Percentiles rank a stretch among this genome's conserved stretches.
These are phyloP conservation scores for Bufotes viridis DNA, from an alignment of 2,797 vertebrate species.

Conservation along the genomic window DNA sequence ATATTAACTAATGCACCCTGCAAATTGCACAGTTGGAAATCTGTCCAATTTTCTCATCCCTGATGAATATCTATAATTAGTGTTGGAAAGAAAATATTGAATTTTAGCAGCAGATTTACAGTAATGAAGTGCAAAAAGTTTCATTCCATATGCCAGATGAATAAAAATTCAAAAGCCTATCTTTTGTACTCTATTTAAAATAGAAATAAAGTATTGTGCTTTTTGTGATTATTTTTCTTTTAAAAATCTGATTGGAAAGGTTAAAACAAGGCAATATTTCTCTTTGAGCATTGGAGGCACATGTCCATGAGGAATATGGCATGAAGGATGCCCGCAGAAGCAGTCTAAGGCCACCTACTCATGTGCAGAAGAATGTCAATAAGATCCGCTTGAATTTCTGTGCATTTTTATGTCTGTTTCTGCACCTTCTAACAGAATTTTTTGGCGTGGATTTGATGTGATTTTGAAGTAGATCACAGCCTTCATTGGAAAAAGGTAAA, in stretches of 20 bases:
- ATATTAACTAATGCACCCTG: conserved; percentile 43
- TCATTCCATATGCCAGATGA: conserved; percentile 39
- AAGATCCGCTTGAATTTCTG: too few species aligned
- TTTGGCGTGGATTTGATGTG: too few species aligned
- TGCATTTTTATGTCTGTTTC: too few species aligned
- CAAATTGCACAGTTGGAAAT: conserved; percentile 51
- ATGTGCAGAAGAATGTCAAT: too few species aligned
- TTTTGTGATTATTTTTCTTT: not conserved
- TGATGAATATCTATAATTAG: conserved; percentile 56
- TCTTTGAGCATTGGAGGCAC: not conserved
- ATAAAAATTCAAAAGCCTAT: conserved; percentile 3
- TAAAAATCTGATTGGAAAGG: not conserved
- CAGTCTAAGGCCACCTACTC: not conserved
- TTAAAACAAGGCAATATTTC: not conserved
- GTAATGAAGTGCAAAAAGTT: conserved; percentile 33
- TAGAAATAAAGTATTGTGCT: not conserved
- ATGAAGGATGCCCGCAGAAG: not conserved
- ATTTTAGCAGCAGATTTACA: conserved; percentile 45
- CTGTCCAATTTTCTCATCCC: conserved; percentile 36
- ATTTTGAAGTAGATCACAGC: too few species aligned
- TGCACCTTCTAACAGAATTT: too few species aligned
- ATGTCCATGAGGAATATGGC: too few species aligned
- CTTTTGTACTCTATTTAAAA: conserved; percentile 10
- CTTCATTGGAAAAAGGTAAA: too few species aligned
- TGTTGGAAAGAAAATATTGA: conserved; percentile 32